Evolutionary conservation across 2,113 vertebrate genomes (phyloP).

Genomic region (Ovis canadensis): DNA sequence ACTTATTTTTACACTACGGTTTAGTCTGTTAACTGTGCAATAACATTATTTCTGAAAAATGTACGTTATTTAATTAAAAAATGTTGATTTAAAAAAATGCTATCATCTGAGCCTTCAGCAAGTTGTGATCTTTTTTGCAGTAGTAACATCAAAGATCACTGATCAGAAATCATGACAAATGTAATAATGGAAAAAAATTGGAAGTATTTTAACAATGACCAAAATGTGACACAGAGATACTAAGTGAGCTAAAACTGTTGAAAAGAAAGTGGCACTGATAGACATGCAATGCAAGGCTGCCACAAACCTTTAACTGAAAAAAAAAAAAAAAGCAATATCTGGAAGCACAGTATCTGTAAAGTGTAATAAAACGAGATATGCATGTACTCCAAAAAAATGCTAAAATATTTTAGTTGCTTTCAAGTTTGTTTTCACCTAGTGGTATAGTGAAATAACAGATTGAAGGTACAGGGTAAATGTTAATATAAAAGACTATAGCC

Average conservation of each 20-base stretch:
- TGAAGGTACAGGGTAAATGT: not conserved
- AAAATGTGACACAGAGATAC: not conserved
- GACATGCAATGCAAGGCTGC: not conserved
- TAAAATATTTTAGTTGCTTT: slow-evolving; percentile 29
- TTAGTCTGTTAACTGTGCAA: not conserved
- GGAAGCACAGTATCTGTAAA: not conserved
- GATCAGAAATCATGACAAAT: not conserved
- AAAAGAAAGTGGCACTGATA: not conserved
- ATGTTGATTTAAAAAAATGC: not conserved
- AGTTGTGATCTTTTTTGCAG: not conserved
- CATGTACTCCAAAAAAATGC: not conserved
- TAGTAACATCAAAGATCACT: not conserved
- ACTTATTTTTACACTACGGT: not conserved
- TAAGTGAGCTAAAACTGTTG: not conserved
- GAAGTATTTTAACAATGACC: not conserved
- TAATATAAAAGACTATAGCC: not conserved
- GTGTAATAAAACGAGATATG: not conserved
- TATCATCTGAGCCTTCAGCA: not conserved
- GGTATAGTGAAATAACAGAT: not conserved
- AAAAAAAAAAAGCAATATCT: not conserved
- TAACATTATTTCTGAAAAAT: not conserved
- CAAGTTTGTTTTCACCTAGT: not conserved
- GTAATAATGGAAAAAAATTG: not conserved
- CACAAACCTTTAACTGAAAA: not conserved
- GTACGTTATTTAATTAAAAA: not conserved